A percentile compares a stretch with the other conserved stretches of the same genome.
These are phyloP conservation scores for Autographa pulchrina DNA, from an alignment of 2,888 invertebrate species.

Conservation along the genomic window DNA sequence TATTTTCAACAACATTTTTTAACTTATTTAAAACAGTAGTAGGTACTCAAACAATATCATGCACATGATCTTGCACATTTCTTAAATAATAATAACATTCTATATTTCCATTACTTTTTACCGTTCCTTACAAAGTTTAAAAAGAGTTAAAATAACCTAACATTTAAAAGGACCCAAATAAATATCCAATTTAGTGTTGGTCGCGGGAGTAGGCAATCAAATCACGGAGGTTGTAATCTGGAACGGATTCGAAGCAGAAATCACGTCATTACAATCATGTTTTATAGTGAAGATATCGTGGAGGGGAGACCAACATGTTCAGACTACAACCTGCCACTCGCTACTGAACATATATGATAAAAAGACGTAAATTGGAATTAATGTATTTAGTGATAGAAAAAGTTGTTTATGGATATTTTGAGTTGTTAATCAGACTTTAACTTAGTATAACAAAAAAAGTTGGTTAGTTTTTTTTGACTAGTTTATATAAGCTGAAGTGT, in stretches of 20 bases:
- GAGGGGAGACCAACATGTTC: constrained; percentile 39
- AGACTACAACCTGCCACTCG: constrained; percentile 15
- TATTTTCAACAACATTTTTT: no score
- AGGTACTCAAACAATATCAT: neutral
- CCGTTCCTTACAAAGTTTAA: constrained; percentile 6
- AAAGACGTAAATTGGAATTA: no score
- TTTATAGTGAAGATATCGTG: constrained; percentile 52
- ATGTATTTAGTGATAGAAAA: neutral
- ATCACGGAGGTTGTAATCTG: constrained; percentile 46
- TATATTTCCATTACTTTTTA: neutral
- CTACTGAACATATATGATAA: constrained; percentile 7
- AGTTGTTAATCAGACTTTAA: no score
- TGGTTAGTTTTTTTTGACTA: no score
- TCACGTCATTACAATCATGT: constrained; percentile 50
- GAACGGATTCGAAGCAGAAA: constrained; percentile 32
- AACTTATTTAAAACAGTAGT: no score
- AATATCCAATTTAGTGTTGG: constrained; percentile 44
- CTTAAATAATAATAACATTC: constrained; percentile 1
- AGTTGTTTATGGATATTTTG: neutral
- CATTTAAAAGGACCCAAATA: constrained; percentile 37
- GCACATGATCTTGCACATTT: neutral
- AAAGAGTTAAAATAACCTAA: constrained; percentile 27
- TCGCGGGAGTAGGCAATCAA: constrained; percentile 26
- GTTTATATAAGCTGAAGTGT: no score
- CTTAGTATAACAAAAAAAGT: no score